Evolutionary conservation across 2,888 invertebrate species (phyloP).

Genomic region (Autographa pulchrina): DNA sequence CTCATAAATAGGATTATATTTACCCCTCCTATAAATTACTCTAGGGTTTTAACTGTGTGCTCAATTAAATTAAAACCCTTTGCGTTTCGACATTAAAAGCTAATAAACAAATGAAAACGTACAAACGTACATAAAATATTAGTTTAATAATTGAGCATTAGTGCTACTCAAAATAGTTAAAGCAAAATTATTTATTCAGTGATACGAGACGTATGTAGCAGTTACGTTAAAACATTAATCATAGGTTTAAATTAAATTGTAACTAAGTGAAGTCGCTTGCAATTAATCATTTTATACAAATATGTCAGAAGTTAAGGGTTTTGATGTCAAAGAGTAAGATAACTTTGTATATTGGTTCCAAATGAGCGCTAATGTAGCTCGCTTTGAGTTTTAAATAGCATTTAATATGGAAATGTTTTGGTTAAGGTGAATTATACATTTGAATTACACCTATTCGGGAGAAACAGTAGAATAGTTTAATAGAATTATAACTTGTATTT

Average conservation of each 20-base stretch:
- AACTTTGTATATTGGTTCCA: conserved; percentile 8
- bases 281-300: conserved; percentile 18
- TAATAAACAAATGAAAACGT: no score
- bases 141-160: background rate
- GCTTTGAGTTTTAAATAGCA: background rate
- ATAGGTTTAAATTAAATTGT: conserved; percentile 9
- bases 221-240: conserved; percentile 6
- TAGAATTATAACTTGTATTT: no score
- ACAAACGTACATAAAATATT: no score
- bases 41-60: no score
- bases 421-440: no score
- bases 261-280: background rate
- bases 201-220: background rate
- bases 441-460: no score
- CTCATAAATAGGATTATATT: no score
- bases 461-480: no score
- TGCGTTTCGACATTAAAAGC: no score
- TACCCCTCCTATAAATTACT: no score
- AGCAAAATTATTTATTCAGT: background rate
- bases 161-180: background rate
- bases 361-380: background rate
- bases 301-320: conserved; percentile 11
- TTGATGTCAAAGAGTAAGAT: conserved; percentile 5
- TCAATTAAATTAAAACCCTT: no score
- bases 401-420: background rate